Percentiles rank a stretch among this genome's conserved stretches.
Conservation (phyloP, 1,140 invertebrate species). For the Venturia canescens region DNA sequence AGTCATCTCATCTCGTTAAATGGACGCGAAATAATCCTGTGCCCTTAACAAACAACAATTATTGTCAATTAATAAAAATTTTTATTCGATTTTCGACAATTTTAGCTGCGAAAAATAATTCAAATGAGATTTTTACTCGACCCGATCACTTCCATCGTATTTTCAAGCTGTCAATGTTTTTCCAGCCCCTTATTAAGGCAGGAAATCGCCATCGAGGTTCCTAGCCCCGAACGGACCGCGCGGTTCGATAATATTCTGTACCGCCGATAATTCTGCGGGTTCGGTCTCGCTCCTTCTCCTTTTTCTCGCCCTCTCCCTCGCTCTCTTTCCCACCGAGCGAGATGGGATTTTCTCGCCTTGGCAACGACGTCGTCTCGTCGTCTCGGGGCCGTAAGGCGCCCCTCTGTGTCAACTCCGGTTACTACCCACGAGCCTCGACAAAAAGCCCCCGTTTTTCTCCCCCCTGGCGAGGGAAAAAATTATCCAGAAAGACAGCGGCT, state of each 20-base stretch:
- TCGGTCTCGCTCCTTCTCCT: too few relatives aligned
- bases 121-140: not conserved
- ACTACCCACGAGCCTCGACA: not conserved
- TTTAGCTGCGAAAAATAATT: too few relatives aligned
- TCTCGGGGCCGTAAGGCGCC: not conserved
- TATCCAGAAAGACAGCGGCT: too few relatives aligned
- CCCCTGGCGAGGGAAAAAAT: not conserved
- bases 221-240: not conserved
- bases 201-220: not conserved
- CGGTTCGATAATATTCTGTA: constrained; percentile 17
- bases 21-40: too few relatives aligned
- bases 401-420: not conserved
- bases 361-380: constrained; percentile 1
- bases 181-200: not conserved
- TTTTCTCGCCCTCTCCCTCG: not conserved
- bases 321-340: not conserved
- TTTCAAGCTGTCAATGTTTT: not conserved
- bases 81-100: too few relatives aligned
- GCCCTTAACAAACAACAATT: too few relatives aligned
- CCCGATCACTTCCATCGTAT: too few relatives aligned
- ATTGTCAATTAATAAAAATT: too few relatives aligned
- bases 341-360: constrained; percentile 16
- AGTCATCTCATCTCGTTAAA: too few relatives aligned
- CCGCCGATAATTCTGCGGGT: not conserved
- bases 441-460: not conserved